Percentiles rank a stretch among this genome's conserved stretches.
phyloP scores from a whole-genome alignment of 2,113 vertebrate genomes.

The Ptyas mucosa region DNA sequence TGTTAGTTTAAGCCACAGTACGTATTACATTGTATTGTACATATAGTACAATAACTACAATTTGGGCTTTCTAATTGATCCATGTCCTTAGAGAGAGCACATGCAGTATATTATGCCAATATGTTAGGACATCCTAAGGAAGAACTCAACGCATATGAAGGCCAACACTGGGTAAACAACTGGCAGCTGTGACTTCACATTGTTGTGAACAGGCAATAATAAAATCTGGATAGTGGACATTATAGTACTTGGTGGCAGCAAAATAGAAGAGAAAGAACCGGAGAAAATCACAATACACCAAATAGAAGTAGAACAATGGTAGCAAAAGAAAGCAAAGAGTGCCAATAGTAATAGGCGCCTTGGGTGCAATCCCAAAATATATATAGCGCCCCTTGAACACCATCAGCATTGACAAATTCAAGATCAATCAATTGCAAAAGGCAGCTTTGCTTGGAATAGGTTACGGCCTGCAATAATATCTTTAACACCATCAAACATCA shows the following conservation, averaged over 20 bases:
- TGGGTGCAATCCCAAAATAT: neutral
- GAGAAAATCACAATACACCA: neutral
- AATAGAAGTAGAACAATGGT: neutral
- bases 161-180: neutral
- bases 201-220: neutral
- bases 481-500: neutral
- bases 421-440: neutral
- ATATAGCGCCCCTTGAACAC: neutral
- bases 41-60: neutral
- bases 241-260: neutral
- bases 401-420: neutral
- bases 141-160: neutral
- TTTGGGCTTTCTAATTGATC: neutral
- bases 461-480: neutral
- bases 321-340: neutral
- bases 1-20: neutral
- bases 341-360: neutral
- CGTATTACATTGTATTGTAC: neutral
- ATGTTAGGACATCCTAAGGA: neutral
- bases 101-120: too few relatives aligned
- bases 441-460: neutral
- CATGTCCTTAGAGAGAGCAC: neutral
- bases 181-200: neutral
- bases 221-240: neutral
- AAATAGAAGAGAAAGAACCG: neutral